Evolutionary conservation across 2,888 invertebrate genomes (phyloP).

Genomic region (Machimus atricapillus): DNA sequence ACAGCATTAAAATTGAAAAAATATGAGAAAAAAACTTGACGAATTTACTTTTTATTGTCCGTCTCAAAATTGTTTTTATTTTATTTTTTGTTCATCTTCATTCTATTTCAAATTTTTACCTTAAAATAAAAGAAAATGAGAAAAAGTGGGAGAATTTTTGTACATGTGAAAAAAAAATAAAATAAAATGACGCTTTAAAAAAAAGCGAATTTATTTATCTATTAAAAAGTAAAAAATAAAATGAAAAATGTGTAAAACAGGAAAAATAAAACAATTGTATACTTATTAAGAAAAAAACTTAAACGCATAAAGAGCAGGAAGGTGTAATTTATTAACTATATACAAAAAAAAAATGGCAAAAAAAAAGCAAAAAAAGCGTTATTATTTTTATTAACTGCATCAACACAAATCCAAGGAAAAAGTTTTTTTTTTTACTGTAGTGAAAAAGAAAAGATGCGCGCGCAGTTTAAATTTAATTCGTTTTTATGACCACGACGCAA

Average conservation of each 20-base stretch:
- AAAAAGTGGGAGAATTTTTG: not conserved
- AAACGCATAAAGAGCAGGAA: not conserved
- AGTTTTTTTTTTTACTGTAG: not conserved
- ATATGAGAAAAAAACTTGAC: not conserved
- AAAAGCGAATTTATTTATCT: slow-evolving; percentile 18
- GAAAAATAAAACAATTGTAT: slow-evolving; percentile 10
- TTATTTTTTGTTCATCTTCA: no score
- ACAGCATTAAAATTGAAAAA: not conserved
- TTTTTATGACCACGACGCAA: no score
- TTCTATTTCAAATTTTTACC: no score
- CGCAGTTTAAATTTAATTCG: not conserved
- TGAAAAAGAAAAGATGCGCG: not conserved
- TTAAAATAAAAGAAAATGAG: no score
- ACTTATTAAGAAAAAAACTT: not conserved
- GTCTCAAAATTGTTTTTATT: no score
- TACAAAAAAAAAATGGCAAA: not conserved
- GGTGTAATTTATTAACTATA: slow-evolving; percentile 22
- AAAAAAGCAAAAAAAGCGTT: not conserved
- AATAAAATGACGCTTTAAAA: not conserved
- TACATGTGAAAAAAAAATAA: not conserved
- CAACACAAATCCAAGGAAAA: not conserved
- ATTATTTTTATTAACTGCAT: not conserved
- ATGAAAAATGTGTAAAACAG: not conserved
- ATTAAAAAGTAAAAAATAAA: not conserved
- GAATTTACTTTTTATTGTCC: not conserved